Conservation (phyloP, 2,888 invertebrate genomes). For the Trisateles emortualis region DNA sequence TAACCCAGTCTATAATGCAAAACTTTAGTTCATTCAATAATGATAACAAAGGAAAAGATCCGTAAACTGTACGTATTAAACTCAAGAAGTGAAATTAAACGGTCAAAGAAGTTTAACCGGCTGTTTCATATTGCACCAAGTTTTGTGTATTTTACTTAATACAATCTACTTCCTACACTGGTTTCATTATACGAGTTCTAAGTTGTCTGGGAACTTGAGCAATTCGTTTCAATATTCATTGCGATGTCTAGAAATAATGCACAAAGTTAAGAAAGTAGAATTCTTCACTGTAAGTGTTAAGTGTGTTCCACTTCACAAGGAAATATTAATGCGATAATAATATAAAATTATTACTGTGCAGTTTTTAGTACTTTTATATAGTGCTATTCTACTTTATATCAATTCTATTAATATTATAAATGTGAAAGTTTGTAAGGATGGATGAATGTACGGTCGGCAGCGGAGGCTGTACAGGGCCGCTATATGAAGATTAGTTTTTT, state of each 20-base stretch:
- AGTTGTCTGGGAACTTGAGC: slow-evolving; percentile 70
- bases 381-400: not conserved
- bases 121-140: slow-evolving; percentile 48
- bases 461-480: too few species aligned
- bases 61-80: slow-evolving; percentile 29
- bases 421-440: too few species aligned
- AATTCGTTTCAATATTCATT: slow-evolving; percentile 78
- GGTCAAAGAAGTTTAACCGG: slow-evolving; percentile 45
- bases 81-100: slow-evolving; percentile 50
- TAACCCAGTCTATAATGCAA: not conserved
- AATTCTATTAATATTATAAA: too few species aligned
- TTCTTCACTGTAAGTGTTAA: slow-evolving; percentile 54
- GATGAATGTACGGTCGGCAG: too few species aligned
- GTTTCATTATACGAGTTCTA: slow-evolving; percentile 74
- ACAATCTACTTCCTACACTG: slow-evolving; percentile 60
- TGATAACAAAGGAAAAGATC: slow-evolving; percentile 13
- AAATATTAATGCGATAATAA: slow-evolving; percentile 11
- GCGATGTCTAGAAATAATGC: slow-evolving; percentile 65
- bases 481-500: too few species aligned
- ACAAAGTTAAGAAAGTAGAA: slow-evolving; percentile 58
- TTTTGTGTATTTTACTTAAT: slow-evolving; percentile 67
- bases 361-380: not conserved
- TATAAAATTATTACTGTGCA: slow-evolving; percentile 26
- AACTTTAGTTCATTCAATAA: slow-evolving; percentile 4
- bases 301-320: slow-evolving; percentile 8